Evolutionary conservation across 2,888 invertebrate species (phyloP).

Genomic region (Morpho achilles): DNA sequence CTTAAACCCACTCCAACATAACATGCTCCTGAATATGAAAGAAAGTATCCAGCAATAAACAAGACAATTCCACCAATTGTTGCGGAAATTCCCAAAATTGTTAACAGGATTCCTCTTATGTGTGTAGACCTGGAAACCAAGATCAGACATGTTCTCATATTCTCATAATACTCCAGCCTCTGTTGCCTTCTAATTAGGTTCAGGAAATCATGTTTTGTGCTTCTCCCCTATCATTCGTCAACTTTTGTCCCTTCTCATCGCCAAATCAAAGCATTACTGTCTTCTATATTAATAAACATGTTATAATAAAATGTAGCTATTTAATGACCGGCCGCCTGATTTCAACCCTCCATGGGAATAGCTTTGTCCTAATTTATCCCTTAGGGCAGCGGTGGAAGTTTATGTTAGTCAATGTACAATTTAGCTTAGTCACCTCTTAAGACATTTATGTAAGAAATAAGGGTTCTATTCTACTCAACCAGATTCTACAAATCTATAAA

Average conservation of each 20-base stretch:
- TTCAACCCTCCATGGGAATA: too few relatives aligned
- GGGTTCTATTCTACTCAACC: too few relatives aligned
- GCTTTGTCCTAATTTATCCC: too few relatives aligned
- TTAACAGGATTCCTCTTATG: slow-evolving; percentile 42
- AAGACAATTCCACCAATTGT: slow-evolving; percentile 38
- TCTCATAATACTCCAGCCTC: not conserved
- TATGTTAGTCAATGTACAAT: too few relatives aligned
- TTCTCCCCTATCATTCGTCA: not conserved
- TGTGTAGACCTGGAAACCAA: slow-evolving; percentile 38
- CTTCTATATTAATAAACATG: too few relatives aligned
- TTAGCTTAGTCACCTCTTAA: too few relatives aligned
- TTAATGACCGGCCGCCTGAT: too few relatives aligned
- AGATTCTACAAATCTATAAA: too few relatives aligned
- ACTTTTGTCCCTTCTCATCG: not conserved
- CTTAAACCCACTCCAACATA: slow-evolving; percentile 34
- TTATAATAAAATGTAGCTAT: too few relatives aligned
- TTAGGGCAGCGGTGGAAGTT: too few relatives aligned
- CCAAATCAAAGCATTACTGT: too few relatives aligned
- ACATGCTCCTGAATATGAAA: slow-evolving; percentile 31
- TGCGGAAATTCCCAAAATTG: slow-evolving; percentile 34
- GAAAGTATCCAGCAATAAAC: slow-evolving; percentile 37
- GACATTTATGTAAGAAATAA: too few relatives aligned
- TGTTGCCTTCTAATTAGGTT: not conserved
- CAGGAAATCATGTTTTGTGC: not conserved
- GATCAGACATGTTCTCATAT: not conserved